Conservation (phyloP, 1,140 invertebrate species). For the Drosophila lacertosa region DNA sequence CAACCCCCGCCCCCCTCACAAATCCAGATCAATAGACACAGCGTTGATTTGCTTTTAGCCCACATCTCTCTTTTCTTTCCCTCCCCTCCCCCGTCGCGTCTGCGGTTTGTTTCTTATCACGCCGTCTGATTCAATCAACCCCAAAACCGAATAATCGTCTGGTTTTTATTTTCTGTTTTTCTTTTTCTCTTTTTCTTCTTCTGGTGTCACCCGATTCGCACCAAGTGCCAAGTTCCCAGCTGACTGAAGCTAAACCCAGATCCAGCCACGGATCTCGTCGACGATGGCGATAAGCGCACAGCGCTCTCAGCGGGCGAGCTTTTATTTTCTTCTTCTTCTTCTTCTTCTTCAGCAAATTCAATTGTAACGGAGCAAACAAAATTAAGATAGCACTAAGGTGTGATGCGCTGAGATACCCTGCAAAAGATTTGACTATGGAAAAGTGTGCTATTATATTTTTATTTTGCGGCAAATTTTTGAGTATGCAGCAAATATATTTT, state of each 20-base stretch:
- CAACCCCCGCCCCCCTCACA: background rate
- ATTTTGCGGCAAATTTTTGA: too few relatives aligned
- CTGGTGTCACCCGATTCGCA: constrained; percentile 15
- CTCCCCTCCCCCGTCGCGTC: constrained; percentile 6
- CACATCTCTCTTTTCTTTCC: too few relatives aligned
- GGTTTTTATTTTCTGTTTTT: background rate
- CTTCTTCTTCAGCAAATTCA: too few relatives aligned
- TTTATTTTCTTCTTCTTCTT: background rate
- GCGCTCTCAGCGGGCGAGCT: constrained; percentile 19
- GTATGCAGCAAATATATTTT: too few relatives aligned
- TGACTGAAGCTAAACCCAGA: constrained; percentile 19
- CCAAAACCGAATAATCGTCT: constrained; percentile 6
- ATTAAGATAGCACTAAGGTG: too few relatives aligned
- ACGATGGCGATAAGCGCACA: constrained; percentile 42
- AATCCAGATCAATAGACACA: background rate
- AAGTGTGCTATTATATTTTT: too few relatives aligned
- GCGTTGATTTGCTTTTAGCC: constrained; percentile 10
- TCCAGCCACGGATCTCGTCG: constrained; percentile 28
- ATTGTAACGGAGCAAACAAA: background rate
- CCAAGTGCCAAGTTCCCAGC: constrained; percentile 3
- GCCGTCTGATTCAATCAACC: constrained; percentile 26
- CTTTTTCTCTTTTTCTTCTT: too few relatives aligned
- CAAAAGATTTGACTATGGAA: too few relatives aligned
- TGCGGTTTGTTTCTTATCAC: constrained; percentile 26
- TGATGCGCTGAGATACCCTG: too few relatives aligned